A percentile compares a stretch with the other conserved stretches of the same genome.
phyloP scores from a whole-genome alignment of 1,140 invertebrate species.

The Paraescarpia echinospica region DNA sequence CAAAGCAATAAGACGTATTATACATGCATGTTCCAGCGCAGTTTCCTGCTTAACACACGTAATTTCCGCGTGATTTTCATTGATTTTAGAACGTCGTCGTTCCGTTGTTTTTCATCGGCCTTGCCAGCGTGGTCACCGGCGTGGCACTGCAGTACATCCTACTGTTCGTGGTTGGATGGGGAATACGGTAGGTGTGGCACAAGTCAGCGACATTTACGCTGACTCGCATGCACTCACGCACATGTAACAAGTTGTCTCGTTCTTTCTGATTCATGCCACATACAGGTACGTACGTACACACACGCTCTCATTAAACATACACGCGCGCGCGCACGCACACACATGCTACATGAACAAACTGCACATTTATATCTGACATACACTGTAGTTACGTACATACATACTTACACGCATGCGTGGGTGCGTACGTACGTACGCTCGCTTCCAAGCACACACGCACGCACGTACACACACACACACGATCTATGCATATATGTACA shows the following conservation, averaged over 20 bases:
- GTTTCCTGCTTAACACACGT: no score
- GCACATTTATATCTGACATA: not conserved
- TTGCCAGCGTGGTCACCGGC: not conserved
- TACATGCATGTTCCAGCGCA: no score
- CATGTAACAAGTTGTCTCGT: no score
- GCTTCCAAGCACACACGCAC: no score
- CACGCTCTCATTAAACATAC: no score
- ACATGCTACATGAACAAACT: not conserved
- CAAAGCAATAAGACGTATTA: no score
- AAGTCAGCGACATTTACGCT: no score
- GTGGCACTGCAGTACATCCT: not conserved
- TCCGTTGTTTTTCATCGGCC: not conserved
- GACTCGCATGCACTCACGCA: no score
- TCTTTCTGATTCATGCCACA: no score
- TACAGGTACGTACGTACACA: not conserved
- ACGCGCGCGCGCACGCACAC: not conserved
- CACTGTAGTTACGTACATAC: not conserved
- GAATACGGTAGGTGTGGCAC: not conserved
- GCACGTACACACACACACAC: not conserved
- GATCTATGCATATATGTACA: not conserved
- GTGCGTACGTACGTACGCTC: not conserved
- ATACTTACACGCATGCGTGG: not conserved
- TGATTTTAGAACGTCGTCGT: not conserved
- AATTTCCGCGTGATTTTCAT: no score
- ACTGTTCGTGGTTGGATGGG: not conserved